Evolutionary conservation across 2,888 invertebrate species (phyloP), one percentile per base, ranked within the genome.

Genomic region (Portevinia maculata): DNA sequence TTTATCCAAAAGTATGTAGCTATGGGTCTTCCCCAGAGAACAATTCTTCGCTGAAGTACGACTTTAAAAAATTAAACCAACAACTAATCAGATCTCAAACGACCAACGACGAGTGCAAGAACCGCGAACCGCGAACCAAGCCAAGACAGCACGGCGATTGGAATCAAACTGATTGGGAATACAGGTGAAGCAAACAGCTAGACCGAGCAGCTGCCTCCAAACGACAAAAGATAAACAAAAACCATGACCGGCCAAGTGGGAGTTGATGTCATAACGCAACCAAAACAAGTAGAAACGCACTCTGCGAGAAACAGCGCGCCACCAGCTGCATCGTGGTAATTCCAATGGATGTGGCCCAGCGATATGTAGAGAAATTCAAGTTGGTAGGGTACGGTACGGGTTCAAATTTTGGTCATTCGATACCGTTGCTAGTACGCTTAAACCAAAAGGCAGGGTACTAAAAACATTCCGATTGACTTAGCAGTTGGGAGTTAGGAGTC

Each of bases 211-310:
- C 39, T 57, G 32, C 34, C 24, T 55, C 41, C 60, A 55, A 71
- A 62, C 7, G 60, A 19, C 32, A 50, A 69, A 53, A 83, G 71
- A 73, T 81, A 81, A 81, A 81, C 75, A 79, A 64, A 71, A 71
- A 50, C 50, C 34, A 24, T 71, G 64, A 53, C 78, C 78, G 83
- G 83, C 60, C 71, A 78, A 78, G 83, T 83, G 83, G 83, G 83
- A 83, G 83, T 76, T 50, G 71, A 69, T 83, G 78, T 78, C 73
- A 78, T 78, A 83, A 83, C 62, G 59, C 53, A 64, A 19, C 50
- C 50, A 37, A 65, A 69, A 65, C n/a, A 19, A 52, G 30, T 30
- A 65, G 64, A 52, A 55, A 74, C 65, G 59, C 69, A 64, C 55
- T 70, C 53, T 44, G 17, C 8, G 6, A 19, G 6, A 11, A 60